phyloP scores from a whole-genome alignment of 2,113 vertebrate genomes.

The Cyphomyrus discorhynchus region DNA sequence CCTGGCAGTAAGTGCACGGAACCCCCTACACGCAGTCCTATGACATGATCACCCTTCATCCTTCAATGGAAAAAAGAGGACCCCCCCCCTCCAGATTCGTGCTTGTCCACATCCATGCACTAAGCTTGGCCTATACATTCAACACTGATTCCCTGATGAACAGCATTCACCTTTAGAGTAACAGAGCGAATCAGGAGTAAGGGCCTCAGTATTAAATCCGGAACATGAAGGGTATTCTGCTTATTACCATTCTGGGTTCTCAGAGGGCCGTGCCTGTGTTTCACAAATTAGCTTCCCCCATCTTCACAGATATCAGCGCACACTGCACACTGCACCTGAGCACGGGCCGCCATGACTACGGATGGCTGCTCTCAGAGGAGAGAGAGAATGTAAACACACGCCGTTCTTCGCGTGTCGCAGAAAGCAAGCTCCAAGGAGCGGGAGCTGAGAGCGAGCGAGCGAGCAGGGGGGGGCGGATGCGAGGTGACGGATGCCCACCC shows the following conservation, averaged over 20 bases:
- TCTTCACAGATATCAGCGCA: background rate
- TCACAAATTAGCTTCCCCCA: conserved; percentile 6
- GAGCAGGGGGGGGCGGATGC: background rate
- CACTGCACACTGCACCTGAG: background rate
- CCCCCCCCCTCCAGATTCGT: background rate
- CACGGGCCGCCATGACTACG: background rate
- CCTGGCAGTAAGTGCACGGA: background rate
- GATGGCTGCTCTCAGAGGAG: background rate
- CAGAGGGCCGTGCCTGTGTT: conserved; percentile 19
- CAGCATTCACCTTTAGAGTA: conserved; percentile 46
- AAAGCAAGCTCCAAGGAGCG: background rate
- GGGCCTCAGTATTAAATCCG: conserved; percentile 39
- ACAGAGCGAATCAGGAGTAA: conserved; percentile 50
- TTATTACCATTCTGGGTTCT: conserved; percentile 30
- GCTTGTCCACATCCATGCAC: background rate
- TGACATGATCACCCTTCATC: background rate
- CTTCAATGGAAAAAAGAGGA: background rate
- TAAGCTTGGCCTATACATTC: conserved; percentile 32
- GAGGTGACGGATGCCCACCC: background rate
- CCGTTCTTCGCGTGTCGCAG: background rate
- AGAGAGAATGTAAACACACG: background rate
- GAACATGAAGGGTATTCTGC: conserved; percentile 40
- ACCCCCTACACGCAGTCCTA: background rate
- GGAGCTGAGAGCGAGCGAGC: background rate
- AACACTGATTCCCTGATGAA: conserved; percentile 49